Conservation (phyloP, 2,113 vertebrate genomes). For the Centropristis striata region DNA sequence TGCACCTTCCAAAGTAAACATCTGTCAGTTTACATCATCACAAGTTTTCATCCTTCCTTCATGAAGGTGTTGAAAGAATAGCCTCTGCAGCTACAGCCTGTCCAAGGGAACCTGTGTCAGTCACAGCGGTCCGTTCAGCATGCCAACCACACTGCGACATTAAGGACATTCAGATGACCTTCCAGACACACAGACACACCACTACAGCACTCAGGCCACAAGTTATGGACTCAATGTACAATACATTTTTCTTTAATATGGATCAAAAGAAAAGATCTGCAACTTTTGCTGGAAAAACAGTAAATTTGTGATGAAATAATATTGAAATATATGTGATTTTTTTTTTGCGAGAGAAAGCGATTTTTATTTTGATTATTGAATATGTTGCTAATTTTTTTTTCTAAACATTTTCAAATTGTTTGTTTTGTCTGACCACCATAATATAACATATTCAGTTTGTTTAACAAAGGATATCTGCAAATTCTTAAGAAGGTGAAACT, state of each 20-base stretch:
- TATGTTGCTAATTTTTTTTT: not conserved
- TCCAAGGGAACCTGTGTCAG: constrained; percentile 15
- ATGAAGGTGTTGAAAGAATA: not conserved
- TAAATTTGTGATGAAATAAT: not conserved
- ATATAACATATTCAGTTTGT: no score
- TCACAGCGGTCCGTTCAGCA: constrained; percentile 14
- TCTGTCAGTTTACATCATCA: constrained; percentile 11
- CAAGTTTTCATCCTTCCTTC: constrained; percentile 2
- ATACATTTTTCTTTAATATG: not conserved
- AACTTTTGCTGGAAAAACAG: not conserved
- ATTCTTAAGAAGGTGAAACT: no score
- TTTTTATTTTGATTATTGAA: not conserved
- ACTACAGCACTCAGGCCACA: constrained; percentile 2
- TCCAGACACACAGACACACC: constrained; percentile 3
- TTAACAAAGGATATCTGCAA: no score
- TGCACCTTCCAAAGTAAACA: not conserved
- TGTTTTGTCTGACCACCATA: no score
- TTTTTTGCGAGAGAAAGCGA: no score
- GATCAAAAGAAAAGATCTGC: not conserved
- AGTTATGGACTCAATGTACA: not conserved
- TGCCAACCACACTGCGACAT: constrained; percentile 39
- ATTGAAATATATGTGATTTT: no score
- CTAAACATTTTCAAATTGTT: no score
- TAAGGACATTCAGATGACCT: constrained; percentile 59
- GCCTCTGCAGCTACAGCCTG: constrained; percentile 24